These are phyloP conservation scores for Aculops lycopersici DNA, from an alignment of 1,140 invertebrate genomes.

Conservation along the genomic window DNA sequence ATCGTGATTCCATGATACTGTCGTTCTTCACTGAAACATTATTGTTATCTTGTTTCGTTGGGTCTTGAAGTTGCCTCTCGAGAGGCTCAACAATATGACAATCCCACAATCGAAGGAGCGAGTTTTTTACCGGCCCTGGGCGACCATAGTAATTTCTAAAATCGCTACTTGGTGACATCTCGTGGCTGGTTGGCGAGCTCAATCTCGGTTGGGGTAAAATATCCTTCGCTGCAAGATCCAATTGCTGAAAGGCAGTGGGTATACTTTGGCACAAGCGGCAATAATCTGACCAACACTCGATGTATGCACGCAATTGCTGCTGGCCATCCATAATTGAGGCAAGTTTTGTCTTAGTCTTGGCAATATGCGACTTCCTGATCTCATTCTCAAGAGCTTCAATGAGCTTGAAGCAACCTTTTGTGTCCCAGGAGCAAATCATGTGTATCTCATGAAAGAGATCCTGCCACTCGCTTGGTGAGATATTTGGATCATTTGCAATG, in stretches of 20 bases:
- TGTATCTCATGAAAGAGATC: constrained; percentile 78
- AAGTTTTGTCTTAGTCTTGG: constrained; percentile 32
- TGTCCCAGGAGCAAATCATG: constrained; percentile 76
- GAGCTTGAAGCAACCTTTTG: constrained; percentile 60
- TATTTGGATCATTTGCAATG: constrained; percentile 59
- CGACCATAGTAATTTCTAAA: too few relatives aligned
- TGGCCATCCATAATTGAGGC: constrained; percentile 33
- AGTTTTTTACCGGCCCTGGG: too few relatives aligned
- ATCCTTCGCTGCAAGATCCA: too few relatives aligned
- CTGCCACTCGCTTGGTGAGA: constrained; percentile 81
- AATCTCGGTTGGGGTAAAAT: too few relatives aligned
- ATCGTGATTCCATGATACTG: constrained; percentile 72
- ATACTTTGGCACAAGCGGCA: constrained; percentile 87
- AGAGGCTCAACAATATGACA: too few relatives aligned
- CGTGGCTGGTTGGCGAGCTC: too few relatives aligned
- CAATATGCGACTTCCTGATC: constrained; percentile 65
- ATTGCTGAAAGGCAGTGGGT: constrained; percentile 68
- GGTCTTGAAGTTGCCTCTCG: too few relatives aligned
- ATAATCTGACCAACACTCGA: constrained; percentile 83
- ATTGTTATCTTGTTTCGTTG: constrained; percentile 1
- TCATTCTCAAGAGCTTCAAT: constrained; percentile 58
- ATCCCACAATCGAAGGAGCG: too few relatives aligned
- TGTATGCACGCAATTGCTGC: constrained; percentile 73
- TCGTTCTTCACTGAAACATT: constrained; percentile 15
- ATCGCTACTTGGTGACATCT: too few relatives aligned